A percentile compares a stretch with the other conserved stretches of the same genome.
Evolutionary conservation across 1,140 invertebrate species (phyloP).

Genomic region (Augochlora pura): DNA sequence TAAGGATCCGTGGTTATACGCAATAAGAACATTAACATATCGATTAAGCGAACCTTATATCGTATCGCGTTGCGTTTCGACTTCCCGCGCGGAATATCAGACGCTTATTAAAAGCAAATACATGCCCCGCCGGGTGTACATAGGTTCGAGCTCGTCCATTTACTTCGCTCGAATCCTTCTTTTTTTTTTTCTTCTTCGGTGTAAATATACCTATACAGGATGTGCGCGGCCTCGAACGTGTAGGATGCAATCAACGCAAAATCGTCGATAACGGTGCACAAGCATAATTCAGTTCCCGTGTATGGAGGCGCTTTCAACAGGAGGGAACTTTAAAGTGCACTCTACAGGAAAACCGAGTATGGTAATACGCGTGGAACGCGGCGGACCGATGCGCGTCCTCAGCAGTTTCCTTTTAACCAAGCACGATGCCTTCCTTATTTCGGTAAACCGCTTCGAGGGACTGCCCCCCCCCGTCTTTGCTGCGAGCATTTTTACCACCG

Average conservation of each 20-base stretch:
- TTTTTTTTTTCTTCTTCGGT: too few relatives aligned
- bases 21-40: too few relatives aligned
- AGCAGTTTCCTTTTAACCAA: slow-evolving; percentile 11
- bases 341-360: neutral
- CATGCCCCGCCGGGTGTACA: too few relatives aligned
- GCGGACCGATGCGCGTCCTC: neutral
- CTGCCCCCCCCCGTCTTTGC: slow-evolving; percentile 19
- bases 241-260: neutral
- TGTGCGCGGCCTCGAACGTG: neutral
- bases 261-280: slow-evolving; percentile 10
- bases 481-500: slow-evolving; percentile 37
- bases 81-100: too few relatives aligned
- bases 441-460: slow-evolving; percentile 27
- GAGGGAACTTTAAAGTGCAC: slow-evolving; percentile 1
- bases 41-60: too few relatives aligned
- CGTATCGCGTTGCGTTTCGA: too few relatives aligned
- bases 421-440: slow-evolving; percentile 32
- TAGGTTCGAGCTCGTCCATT: too few relatives aligned
- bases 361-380: slow-evolving; percentile 18
- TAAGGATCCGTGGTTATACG: too few relatives aligned
- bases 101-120: too few relatives aligned
- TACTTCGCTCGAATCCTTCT: too few relatives aligned
- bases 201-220: neutral
- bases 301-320: neutral
- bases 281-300: slow-evolving; percentile 5